Percentiles rank a stretch among this genome's conserved stretches.
Conservation (phyloP, 2,888 invertebrate species). For the Thecocarcelia acutangulata region DNA sequence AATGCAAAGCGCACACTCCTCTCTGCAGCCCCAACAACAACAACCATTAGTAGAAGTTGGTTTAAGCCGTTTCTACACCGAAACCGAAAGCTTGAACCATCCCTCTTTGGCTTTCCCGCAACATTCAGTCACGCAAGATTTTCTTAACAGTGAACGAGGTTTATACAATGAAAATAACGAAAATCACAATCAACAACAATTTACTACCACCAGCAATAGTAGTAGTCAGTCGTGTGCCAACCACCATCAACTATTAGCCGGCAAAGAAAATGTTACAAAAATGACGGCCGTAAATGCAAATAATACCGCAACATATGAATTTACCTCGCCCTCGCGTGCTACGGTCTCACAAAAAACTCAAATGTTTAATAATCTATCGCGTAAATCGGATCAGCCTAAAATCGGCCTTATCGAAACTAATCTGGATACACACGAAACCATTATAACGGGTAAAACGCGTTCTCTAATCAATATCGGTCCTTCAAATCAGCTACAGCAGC, state of each 20-base stretch:
- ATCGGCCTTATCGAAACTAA: constrained; percentile 94
- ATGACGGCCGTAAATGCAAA: constrained; percentile 52
- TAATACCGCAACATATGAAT: constrained; percentile 53
- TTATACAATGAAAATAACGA: constrained; percentile 32
- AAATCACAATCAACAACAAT: constrained; percentile 43
- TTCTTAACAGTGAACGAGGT: constrained; percentile 51
- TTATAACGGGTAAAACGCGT: constrained; percentile 85
- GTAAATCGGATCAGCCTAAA: constrained; percentile 71
- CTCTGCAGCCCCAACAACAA: constrained; percentile 64
- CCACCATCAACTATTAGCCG: constrained; percentile 33
- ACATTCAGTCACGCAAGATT: constrained; percentile 49
- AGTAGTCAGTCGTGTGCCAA: constrained; percentile 54
- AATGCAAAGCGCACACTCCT: constrained; percentile 74
- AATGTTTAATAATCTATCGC: constrained; percentile 76
- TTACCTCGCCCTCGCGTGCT: constrained; percentile 74
- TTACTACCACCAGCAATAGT: constrained; percentile 30
- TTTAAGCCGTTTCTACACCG: constrained; percentile 67
- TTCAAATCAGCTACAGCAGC: constrained; percentile 71
- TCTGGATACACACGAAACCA: constrained; percentile 89
- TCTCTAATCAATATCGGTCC: constrained; percentile 85
- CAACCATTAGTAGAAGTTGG: constrained; percentile 67
- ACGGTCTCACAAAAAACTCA: constrained; percentile 75
- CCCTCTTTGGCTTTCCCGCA: constrained; percentile 9
- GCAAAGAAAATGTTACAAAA: constrained; percentile 48
- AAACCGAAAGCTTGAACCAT: constrained; percentile 33